Base-by-base conservation (phyloP, 1,140 invertebrate species). In the Melanaphis sacchari region DNA sequence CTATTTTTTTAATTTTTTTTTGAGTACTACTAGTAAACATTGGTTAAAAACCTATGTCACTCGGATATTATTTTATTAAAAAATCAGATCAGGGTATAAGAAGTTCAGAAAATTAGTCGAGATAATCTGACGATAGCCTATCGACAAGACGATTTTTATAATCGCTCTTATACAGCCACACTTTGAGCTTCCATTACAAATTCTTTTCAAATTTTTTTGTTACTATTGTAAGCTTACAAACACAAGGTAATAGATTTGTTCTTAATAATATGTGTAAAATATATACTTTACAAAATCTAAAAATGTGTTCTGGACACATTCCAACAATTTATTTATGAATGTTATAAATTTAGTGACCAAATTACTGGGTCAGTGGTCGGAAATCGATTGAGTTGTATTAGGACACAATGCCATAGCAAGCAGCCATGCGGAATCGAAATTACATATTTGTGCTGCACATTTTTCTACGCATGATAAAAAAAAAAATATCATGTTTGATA, bases 231-330 rank as follows among this genome's bases (percentile, higher is more conserved):
- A n/a, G 59, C 59, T n/a, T n/a, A 31, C 59, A 76, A 76, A 76
- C 59, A n/a, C 59, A 31, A 31, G 59, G 26, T n/a, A 9, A 5
- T 11, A 11, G 59, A 66, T 76, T 15, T n/a, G 31, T 66, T 66
- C 11, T n/a, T 66, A 66, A 66, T 66, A 66, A 66, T 31, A 11
- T 66, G n/a, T n/a, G n/a, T 76, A 76, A n/a, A 59, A 18, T n/a
- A 66, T 18, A 46, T n/a, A 76, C 4, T 18, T 0, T n/a, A 31
- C 11, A 3, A 76, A 76, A 76, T n/a, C 59, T 76, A n/a, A 36
- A n/a, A n/a, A 76, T 76, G n/a, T n/a, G 59, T n/a, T 76, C n/a
- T 76, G 59, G 59, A 76, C 59, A n/a, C 59, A n/a, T 76, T 76
- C 59, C 59, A 76, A 76, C 15, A 76, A 76, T 76, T n/a, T 76